phyloP scores from a whole-genome alignment of 1,140 invertebrate genomes.

The Phortica variegata region DNA sequence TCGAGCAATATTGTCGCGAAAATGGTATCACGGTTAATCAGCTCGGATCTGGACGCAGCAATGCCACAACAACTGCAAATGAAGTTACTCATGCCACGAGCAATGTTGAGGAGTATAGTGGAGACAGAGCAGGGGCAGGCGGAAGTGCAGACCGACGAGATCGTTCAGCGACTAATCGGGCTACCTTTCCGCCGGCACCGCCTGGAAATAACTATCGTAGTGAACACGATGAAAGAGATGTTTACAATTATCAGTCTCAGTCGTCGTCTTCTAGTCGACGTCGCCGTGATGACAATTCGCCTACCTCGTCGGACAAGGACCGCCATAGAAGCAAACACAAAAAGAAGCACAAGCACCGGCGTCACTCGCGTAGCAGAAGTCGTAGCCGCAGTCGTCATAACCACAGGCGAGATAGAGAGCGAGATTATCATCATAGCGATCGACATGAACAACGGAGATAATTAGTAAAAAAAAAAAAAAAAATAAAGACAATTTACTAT shows the following conservation, averaged over 20 bases:
- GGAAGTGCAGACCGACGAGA: slow-evolving; percentile 3
- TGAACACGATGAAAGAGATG: slow-evolving; percentile 46
- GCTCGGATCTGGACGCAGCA: slow-evolving; percentile 27
- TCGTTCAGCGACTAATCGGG: slow-evolving; percentile 10
- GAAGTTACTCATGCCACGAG: neutral
- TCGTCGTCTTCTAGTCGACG: slow-evolving; percentile 25
- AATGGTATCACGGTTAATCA: slow-evolving; percentile 41
- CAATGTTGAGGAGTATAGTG: slow-evolving; percentile 19
- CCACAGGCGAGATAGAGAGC: too few species aligned
- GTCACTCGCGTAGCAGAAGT: slow-evolving; percentile 43
- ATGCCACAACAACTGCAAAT: neutral
- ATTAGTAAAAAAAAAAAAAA: too few species aligned
- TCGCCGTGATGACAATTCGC: slow-evolving; percentile 35
- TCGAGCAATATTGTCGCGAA: slow-evolving; percentile 60
- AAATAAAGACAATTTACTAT: too few species aligned
- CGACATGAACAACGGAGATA: too few species aligned
- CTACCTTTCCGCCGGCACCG: neutral
- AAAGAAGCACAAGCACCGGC: slow-evolving; percentile 49
- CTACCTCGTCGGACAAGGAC: slow-evolving; percentile 29
- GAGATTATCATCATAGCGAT: too few species aligned
- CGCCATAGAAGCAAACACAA: slow-evolving; percentile 48
- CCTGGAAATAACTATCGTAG: slow-evolving; percentile 33
- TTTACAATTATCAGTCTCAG: slow-evolving; percentile 22
- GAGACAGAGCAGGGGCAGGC: slow-evolving; percentile 4
- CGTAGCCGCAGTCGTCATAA: slow-evolving; percentile 34